A percentile compares a stretch with the other conserved stretches of the same genome.
These are phyloP conservation scores for Camelus dromedarius DNA, from an alignment of 2,113 vertebrate genomes.

Conservation along the genomic window DNA sequence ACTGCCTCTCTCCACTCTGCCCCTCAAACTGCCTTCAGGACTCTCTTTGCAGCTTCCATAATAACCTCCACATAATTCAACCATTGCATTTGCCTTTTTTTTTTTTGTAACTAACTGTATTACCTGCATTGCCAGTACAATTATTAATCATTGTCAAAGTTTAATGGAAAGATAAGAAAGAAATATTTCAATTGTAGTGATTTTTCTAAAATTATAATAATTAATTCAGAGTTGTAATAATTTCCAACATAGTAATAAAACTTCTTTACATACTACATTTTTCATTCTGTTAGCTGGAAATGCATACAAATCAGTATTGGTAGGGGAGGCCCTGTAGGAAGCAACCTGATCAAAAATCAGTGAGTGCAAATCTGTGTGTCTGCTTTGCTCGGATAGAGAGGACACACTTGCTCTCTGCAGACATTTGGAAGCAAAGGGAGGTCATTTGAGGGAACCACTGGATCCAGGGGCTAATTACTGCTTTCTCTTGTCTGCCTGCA, in stretches of 20 bases:
- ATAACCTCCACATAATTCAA: background rate
- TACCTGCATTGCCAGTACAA: background rate
- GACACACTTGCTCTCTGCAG: background rate
- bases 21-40: background rate
- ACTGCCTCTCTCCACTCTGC: rapidly evolving
- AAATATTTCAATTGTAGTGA: background rate
- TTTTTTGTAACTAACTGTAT: background rate
- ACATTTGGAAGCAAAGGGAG: background rate
- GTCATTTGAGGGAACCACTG: background rate
- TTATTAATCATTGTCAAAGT: constrained; percentile 16
- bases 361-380: background rate
- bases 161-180: constrained; percentile 19
- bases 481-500: background rate
- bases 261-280: background rate
- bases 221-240: background rate
- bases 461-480: background rate
- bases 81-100: background rate
- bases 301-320: background rate
- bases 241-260: background rate
- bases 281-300: background rate
- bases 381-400: background rate
- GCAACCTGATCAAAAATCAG: background rate
- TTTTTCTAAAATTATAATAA: constrained; percentile 9
- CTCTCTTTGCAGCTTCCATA: background rate
- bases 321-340: background rate